phyloP scores from a whole-genome alignment of 2,888 invertebrate genomes.

The Carabus problematicus region DNA sequence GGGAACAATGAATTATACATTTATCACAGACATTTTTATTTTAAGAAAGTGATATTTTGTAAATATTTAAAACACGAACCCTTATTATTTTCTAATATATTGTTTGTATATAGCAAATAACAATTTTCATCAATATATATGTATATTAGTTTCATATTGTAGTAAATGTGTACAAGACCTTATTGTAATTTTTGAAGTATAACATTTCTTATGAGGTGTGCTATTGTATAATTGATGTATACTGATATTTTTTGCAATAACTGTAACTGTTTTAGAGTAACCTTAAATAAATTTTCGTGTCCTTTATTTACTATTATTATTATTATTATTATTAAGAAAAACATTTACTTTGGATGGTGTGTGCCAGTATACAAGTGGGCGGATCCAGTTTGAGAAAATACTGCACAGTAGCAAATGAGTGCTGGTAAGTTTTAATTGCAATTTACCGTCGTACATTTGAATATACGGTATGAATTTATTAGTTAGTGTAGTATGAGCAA shows the following conservation, averaged over 20 bases:
- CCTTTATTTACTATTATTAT: too few species aligned
- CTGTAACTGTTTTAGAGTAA: not conserved
- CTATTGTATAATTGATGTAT: slow-evolving; percentile 2
- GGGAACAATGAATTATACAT: too few species aligned
- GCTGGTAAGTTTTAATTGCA: slow-evolving; percentile 30
- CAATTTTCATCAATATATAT: too few species aligned
- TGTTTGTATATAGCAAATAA: too few species aligned
- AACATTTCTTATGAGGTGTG: not conserved
- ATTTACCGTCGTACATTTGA: slow-evolving; percentile 31
- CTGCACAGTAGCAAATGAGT: slow-evolving; percentile 25
- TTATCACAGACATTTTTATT: too few species aligned
- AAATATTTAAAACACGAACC: too few species aligned
- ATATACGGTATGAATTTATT: slow-evolving; percentile 33
- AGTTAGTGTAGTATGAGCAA: slow-evolving; percentile 10
- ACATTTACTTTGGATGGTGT: not conserved
- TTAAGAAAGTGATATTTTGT: too few species aligned
- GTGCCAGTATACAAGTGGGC: slow-evolving; percentile 12
- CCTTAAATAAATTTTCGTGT: not conserved
- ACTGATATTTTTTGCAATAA: slow-evolving; percentile 21
- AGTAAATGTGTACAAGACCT: too few species aligned
- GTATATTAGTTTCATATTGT: too few species aligned
- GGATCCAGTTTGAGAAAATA: slow-evolving; percentile 22
- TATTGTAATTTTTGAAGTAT: too few species aligned
- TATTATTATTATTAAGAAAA: slow-evolving; percentile 1
- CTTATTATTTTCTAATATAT: too few species aligned